Percentiles rank a stretch among this genome's conserved stretches.
phyloP scores from a whole-genome alignment of 2,113 vertebrate species.

The Macaca mulatta region DNA sequence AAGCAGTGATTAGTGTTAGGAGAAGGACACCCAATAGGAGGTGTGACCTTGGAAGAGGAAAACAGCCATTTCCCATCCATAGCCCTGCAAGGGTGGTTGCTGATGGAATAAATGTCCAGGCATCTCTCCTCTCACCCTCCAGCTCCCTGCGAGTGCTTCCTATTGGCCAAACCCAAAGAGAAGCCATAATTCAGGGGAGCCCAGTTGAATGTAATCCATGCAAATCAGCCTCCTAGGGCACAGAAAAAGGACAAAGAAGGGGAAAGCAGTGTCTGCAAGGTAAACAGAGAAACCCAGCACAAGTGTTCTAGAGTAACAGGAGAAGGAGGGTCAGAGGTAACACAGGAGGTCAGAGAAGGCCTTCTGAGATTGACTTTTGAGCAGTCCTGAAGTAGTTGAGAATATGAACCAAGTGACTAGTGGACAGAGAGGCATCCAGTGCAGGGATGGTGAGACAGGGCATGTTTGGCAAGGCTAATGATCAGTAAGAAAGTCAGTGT shows the following conservation, averaged over 20 bases:
- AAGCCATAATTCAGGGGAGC: background rate
- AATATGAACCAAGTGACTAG: background rate
- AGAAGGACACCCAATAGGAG: background rate
- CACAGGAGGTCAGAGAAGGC: background rate
- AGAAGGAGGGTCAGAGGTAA: background rate
- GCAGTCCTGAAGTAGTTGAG: background rate
- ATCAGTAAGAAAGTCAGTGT: background rate
- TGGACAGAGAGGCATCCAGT: background rate
- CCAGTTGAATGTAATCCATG: background rate
- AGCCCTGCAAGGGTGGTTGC: background rate
- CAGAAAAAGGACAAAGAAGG: background rate
- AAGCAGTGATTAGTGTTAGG: background rate
- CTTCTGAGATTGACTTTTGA: background rate
- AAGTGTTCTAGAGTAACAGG: background rate
- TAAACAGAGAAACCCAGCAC: background rate
- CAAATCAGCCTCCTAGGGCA: background rate
- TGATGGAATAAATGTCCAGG: fast-evolving
- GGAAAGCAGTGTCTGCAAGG: background rate
- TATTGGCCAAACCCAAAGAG: background rate
- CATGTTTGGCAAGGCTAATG: background rate
- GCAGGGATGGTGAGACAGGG: background rate
- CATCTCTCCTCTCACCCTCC: background rate
- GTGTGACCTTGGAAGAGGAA: background rate
- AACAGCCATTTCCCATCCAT: background rate
- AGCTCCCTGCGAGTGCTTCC: background rate